Conservation (phyloP, 2,888 invertebrate genomes). For the Pterostichus madidus region DNA sequence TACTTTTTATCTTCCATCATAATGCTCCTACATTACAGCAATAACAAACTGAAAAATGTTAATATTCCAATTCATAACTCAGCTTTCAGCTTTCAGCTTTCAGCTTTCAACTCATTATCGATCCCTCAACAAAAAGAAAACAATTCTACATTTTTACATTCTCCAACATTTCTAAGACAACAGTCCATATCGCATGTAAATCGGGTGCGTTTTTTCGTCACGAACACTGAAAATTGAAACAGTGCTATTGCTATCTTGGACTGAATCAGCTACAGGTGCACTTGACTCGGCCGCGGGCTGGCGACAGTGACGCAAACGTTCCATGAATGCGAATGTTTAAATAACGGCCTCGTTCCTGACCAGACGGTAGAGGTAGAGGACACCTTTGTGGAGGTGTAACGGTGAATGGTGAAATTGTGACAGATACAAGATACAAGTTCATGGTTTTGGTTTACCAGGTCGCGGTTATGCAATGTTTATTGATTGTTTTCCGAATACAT, state of each 20-base stretch:
- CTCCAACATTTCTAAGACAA: constrained; percentile 37
- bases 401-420: neutral
- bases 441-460: neutral
- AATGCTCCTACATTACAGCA: too few species aligned
- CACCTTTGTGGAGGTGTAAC: constrained; percentile 8
- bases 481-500: too few species aligned
- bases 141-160: neutral
- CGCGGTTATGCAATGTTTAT: constrained; percentile 9
- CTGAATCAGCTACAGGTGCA: constrained; percentile 61
- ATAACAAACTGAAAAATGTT: too few species aligned
- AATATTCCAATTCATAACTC: too few species aligned
- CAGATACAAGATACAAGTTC: constrained; percentile 27
- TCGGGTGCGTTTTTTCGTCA: constrained; percentile 53
- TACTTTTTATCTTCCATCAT: too few species aligned
- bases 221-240: neutral
- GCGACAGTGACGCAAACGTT: constrained; percentile 39
- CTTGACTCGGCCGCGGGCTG: constrained; percentile 9
- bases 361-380: neutral
- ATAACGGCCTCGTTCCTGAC: constrained; percentile 37
- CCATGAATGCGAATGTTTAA: constrained; percentile 17
- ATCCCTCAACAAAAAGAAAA: constrained; percentile 6
- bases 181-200: constrained; percentile 52
- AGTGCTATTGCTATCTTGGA: constrained; percentile 41
- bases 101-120: constrained; percentile 13
- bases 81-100: neutral